phyloP scores from a whole-genome alignment of 2,888 invertebrate species.

The Morpho helenor region DNA sequence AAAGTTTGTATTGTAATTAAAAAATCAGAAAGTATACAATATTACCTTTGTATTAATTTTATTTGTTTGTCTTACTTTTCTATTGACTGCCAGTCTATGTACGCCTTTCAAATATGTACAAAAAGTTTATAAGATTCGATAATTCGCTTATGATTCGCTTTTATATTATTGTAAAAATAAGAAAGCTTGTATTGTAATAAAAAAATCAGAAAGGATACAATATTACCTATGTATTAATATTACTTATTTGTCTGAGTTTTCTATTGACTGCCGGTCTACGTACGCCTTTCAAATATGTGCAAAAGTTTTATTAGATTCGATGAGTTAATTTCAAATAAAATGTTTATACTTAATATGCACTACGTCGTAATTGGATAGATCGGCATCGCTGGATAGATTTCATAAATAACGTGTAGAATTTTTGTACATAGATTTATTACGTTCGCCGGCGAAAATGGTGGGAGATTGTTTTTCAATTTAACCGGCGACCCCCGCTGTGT shows the following conservation, averaged over 20 bases:
- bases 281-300: background rate
- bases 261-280: too few species aligned
- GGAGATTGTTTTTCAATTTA: conserved; percentile 81
- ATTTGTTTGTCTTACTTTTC: too few species aligned
- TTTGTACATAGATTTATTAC: conserved; percentile 80
- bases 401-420: conserved; percentile 78
- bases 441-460: conserved; percentile 77
- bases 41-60: too few species aligned
- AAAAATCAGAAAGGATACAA: too few species aligned
- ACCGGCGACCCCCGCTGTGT: conserved; percentile 72
- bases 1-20: too few species aligned
- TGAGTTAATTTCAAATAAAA: background rate
- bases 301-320: background rate
- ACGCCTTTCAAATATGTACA: background rate
- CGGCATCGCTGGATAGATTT: conserved; percentile 66
- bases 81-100: too few species aligned
- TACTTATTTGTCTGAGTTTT: too few species aligned
- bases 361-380: conserved; percentile 52
- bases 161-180: too few species aligned
- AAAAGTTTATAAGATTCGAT: background rate
- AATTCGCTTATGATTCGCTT: background rate
- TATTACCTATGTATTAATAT: too few species aligned
- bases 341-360: conserved; percentile 34
- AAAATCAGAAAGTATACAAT: too few species aligned
- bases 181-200: too few species aligned